Evolutionary conservation across 2,113 vertebrate species (phyloP), one percentile per base, ranked within the genome.

Genomic region (Onychostoma macrolepis): DNA sequence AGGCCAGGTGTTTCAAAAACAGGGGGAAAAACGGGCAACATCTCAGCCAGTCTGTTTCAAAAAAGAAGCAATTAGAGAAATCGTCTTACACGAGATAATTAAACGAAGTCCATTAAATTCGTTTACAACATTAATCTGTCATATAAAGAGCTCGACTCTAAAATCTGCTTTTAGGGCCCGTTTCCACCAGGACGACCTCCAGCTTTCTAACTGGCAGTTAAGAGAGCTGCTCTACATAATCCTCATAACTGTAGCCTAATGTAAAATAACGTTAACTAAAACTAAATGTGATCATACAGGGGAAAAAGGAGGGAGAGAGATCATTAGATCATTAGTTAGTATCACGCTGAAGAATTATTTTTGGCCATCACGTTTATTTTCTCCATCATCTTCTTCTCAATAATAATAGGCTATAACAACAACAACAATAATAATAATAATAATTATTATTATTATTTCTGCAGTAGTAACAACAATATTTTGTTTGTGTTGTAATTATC

Each of bases 61-160:
- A 19, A 94, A 84, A 74, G 45, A 75, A 92, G 94, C 92, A 89
- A 88, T 95, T 93, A 94, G 93, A 92, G 91, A 93, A 95, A 91
- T 95, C 94, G 89, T 91, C 93, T 94, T 89, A 94, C 91, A 81
- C 69, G 74, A 88, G 82, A 90, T 88, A 88, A 86, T 90, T 89
- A 86, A 90, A 86, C 30, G 28, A 88, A 88, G 72, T 89, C 33
- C 87, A 91, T 89, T 88, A 87, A 80, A 89, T 88, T 86, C 84
- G 72, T 89, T 89, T 89, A 85, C 69, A 41, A 75, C 56, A 63
- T 87, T 87, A 91, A 87, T 91, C 80, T 87, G 83, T 78, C 61
- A 50, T 67, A 72, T 79, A 83, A 79, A 83, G 58, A 85, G 85
- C 87, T 72, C 48, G 72, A 85, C 84, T 50, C 43, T 67, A 58